Evolutionary conservation across 1,140 invertebrate species (phyloP), one percentile per base, ranked within the genome.

Genomic region (Drepana arcuata): DNA sequence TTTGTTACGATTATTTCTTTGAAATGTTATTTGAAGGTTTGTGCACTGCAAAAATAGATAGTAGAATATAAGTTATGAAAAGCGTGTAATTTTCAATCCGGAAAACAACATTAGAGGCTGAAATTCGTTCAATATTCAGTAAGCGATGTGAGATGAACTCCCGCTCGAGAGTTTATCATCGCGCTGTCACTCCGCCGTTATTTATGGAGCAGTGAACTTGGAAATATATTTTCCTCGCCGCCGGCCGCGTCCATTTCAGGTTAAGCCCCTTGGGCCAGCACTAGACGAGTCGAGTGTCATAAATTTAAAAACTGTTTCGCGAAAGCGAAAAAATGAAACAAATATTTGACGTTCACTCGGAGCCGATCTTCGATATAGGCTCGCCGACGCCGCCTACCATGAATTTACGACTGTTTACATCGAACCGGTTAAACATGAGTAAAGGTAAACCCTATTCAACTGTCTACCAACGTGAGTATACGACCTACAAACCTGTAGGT

Each of bases 141-240:
- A 64, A 67, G 53, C 62, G 72, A 61, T 47, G 52, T 47, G 63
- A 64, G 71, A 78, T 78, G 71, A 68, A 74, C 67, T 70, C 62
- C 56, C 54, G 62, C 54, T 46, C 48, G 42, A 33, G 61, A 77
- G 68, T 81, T 77, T 77, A 81, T 81, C 74, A 79, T 79, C 70
- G 64, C 52, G 40, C 63, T 68, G 72, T 79, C 77, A 81, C 70
- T 79, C 71, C 59, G 62, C 58, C 44, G 66, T 79, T 81, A 79
- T 81, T 81, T 81, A 81, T 81, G 72, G 61, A 56, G 67, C 69
- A 75, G 77, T 79, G 75, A 78, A 79, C 77, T 73, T 72, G 68
- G 59, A 81, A 77, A 81, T 81, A 79, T 77, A 81, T 80, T 79
- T 77, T 78, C 57, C 62, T 62, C 64, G 59, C 47, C 51, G 56